phyloP scores from a whole-genome alignment of 2,113 vertebrate species.

The Chiloscyllium plagiosum region DNA sequence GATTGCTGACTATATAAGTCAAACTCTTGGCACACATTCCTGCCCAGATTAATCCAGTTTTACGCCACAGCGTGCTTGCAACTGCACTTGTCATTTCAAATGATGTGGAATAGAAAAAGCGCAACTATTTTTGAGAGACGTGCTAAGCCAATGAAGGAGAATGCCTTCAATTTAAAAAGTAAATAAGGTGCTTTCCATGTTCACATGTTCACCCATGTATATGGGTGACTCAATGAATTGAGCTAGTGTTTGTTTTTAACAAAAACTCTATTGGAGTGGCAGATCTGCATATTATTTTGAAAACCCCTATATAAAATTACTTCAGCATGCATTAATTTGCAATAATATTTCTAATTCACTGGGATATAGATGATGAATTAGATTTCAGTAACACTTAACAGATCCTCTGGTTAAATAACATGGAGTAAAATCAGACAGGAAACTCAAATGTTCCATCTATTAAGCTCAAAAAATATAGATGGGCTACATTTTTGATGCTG shows the following conservation, averaged over 20 bases:
- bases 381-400: no score
- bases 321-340: no score
- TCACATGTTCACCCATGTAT: not conserved
- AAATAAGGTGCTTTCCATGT: not conserved
- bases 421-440: no score
- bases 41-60: conserved; percentile 5
- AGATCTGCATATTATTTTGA: not conserved
- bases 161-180: not conserved
- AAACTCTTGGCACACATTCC: not conserved
- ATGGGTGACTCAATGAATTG: not conserved
- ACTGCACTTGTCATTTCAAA: not conserved
- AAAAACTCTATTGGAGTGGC: not conserved
- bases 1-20: not conserved
- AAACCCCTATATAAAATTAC: no score
- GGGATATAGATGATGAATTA: no score
- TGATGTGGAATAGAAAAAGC: not conserved
- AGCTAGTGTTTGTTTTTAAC: not conserved
- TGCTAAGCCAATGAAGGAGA: not conserved
- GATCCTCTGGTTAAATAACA: no score
- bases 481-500: no score
- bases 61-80: not conserved
- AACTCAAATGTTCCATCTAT: no score
- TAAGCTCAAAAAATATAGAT: no score
- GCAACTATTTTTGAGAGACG: not conserved
- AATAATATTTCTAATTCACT: no score